Evolutionary conservation across 2,888 invertebrate genomes (phyloP).

Genomic region (Dasysyrphus albostriatus): DNA sequence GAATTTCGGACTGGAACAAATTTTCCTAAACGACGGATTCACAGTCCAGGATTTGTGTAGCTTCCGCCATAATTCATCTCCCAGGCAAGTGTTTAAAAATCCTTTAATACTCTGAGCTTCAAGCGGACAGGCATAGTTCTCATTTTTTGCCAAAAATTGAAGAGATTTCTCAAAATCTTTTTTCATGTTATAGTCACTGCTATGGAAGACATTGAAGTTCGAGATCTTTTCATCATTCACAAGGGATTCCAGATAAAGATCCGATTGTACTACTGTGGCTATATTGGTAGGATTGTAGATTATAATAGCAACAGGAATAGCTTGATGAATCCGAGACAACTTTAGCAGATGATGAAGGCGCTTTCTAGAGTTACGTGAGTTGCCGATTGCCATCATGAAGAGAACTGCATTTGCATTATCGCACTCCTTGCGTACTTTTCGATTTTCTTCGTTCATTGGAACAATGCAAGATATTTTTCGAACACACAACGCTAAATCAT

Average conservation of each 20-base stretch:
- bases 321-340: conserved; percentile 76
- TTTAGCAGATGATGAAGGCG: conserved; percentile 80
- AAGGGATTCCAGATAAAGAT: conserved; percentile 76
- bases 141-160: conserved; percentile 80
- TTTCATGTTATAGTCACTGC: conserved; percentile 63
- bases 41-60: conserved; percentile 81
- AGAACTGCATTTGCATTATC: conserved; percentile 80
- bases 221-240: conserved; percentile 84
- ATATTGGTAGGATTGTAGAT: conserved; percentile 77
- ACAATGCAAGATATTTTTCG: conserved; percentile 80
- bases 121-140: conserved; percentile 84
- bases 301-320: conserved; percentile 80
- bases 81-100: conserved; percentile 86
- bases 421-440: conserved; percentile 76
- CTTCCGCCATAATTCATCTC: conserved; percentile 87
- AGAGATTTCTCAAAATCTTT: conserved; percentile 75
- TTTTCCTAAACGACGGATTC: conserved; percentile 82
- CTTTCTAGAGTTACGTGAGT: conserved; percentile 76
- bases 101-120: conserved; percentile 86
- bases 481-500: conserved; percentile 81
- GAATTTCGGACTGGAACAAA: conserved; percentile 83
- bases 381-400: conserved; percentile 78
- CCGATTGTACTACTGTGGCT: conserved; percentile 10
- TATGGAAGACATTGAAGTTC: conserved; percentile 79
- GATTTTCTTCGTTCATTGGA: conserved; percentile 79